A percentile compares a stretch with the other conserved stretches of the same genome.
Conservation (phyloP, 2,113 vertebrate species). For the Albula goreensis region DNA sequence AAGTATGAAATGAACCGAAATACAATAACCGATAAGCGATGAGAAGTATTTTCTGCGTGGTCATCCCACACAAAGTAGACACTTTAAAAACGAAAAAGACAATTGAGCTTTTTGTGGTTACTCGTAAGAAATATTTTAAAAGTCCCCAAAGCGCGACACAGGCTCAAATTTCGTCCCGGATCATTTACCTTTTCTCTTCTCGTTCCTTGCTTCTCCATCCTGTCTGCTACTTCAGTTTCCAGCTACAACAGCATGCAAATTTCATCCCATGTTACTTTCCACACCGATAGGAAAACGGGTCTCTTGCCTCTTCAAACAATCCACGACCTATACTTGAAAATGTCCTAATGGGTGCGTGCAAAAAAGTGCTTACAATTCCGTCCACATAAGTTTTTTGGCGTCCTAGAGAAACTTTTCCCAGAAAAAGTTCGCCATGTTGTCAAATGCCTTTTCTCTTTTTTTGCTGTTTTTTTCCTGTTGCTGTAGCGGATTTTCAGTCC, state of each 20-base stretch:
- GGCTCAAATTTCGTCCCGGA: slow-evolving; percentile 16
- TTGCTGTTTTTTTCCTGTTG: slow-evolving; percentile 43
- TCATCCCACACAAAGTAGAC: not conserved
- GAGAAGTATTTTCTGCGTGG: not conserved
- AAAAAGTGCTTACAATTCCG: slow-evolving; percentile 23
- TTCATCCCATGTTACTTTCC: slow-evolving; percentile 61
- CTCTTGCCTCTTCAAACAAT: slow-evolving; percentile 16
- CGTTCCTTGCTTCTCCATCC: slow-evolving; percentile 70
- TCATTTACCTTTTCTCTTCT: slow-evolving; percentile 70
- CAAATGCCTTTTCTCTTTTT: slow-evolving; percentile 57
- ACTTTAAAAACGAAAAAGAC: not conserved
- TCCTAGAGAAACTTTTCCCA: slow-evolving; percentile 49
- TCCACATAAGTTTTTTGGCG: slow-evolving; percentile 14
- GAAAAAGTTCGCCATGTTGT: slow-evolving; percentile 69
- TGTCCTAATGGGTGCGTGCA: not conserved
- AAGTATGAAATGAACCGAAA: not conserved
- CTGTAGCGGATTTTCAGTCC: slow-evolving; percentile 58
- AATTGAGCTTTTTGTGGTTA: not conserved
- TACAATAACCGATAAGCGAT: not conserved
- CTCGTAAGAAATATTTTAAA: not conserved
- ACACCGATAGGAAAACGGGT: slow-evolving; percentile 41
- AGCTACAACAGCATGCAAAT: slow-evolving; percentile 54
- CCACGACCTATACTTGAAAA: not conserved
- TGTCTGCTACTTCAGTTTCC: slow-evolving; percentile 53
- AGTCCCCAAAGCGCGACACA: not conserved